Base-by-base conservation (phyloP, 2,888 invertebrate species). In the Ormyrus rosae region DNA sequence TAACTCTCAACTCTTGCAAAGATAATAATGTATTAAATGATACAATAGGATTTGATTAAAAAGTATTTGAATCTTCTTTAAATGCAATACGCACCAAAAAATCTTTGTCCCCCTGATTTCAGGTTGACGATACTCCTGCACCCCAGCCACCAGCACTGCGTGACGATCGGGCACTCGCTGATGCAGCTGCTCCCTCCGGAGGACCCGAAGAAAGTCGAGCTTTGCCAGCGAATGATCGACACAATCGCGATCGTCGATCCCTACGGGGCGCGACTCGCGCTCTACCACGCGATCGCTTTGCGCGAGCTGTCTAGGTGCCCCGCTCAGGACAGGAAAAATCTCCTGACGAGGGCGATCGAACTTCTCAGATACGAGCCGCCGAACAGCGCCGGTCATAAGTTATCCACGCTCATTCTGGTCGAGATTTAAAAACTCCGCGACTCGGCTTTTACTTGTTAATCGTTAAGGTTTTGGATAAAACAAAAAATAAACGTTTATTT, bases 121-220 rank as follows among this genome's bases (percentile, higher is more conserved):
- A 90, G 90, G 56, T 83, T 91, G 11, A 85, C 80, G 7, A 85
- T 87, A 11, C 83, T 97, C 85, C 91, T 97, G 77, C 97, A 97
- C 91, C 95, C 95, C 0, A 94, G 96, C 87, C 97, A 97, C 91
- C 97, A 96, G 88, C 96, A 96, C 85, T 92, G 96, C 83, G 96
- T 96, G 86, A 94, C 95, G 0, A 93, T 96, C 8, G 95, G 96
- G 85, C 97, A 97, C 90, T 95, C 96, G 0, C 91, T 97, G 51
- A 92, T 97, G 72, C 97, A 97, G 88, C 89, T 97, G 67, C 91
- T 93, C 69, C 91, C 94, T 58, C 92, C 93, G 3, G 92, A 93
- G 72, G 93, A 94, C 69, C 92, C 93, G 72, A 89, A 95, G 72
- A 92, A 97, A 90, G 91, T 94, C 2, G 92, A 92, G 82, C 93